Conservation (phyloP, 2,797 vertebrate genomes). For the Danio tinwini region DNA sequence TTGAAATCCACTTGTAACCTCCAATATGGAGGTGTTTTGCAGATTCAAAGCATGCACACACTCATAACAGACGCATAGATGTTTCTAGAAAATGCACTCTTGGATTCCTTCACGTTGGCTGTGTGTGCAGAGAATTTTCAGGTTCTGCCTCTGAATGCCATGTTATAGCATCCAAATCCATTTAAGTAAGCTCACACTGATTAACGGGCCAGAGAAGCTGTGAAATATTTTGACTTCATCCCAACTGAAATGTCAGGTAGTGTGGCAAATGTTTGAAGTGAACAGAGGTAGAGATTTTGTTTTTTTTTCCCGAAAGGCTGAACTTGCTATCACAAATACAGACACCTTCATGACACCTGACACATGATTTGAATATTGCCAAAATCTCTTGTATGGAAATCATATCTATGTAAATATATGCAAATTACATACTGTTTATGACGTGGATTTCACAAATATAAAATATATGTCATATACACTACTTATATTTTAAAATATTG, state of each 20-base stretch:
- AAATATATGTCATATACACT: too few species aligned
- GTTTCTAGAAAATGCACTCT: slow-evolving; percentile 15
- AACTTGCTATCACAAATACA: neutral
- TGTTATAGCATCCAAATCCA: slow-evolving; percentile 32
- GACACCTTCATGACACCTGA: slow-evolving; percentile 25
- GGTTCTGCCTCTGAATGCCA: neutral
- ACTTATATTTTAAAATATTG: too few species aligned
- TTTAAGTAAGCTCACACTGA: slow-evolving; percentile 59
- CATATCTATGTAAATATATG: too few species aligned
- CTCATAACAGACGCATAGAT: slow-evolving; percentile 21
- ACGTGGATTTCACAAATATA: too few species aligned
- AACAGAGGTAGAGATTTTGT: slow-evolving; percentile 21
- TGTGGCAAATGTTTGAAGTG: slow-evolving; percentile 52
- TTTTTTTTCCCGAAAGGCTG: neutral
- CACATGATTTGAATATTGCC: slow-evolving; percentile 31
- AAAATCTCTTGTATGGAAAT: neutral
- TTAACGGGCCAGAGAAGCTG: slow-evolving; percentile 63
- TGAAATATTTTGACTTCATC: slow-evolving; percentile 47
- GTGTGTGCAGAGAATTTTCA: slow-evolving; percentile 14
- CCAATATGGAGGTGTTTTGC: slow-evolving; percentile 29
- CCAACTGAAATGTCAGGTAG: slow-evolving; percentile 57
- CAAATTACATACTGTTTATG: too few species aligned
- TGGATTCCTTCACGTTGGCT: slow-evolving; percentile 16
- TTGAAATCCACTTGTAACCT: slow-evolving; percentile 38
- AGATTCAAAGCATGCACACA: slow-evolving; percentile 17